Evolutionary conservation across 2,797 vertebrate genomes (phyloP).

Genomic region (Coluber constrictor): DNA sequence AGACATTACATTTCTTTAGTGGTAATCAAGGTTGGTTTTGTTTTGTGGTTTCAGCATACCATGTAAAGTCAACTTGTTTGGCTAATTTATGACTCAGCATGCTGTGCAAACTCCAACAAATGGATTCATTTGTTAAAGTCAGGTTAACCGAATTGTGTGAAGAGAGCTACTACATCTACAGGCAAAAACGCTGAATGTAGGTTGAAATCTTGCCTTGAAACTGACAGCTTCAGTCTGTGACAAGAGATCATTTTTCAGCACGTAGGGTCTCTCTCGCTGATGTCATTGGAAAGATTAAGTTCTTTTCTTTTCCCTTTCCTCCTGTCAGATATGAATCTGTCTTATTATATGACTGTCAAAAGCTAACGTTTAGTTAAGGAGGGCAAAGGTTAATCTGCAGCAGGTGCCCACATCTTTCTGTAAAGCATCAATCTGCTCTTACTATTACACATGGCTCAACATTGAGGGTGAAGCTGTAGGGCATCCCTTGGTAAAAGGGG

Average conservation of each 20-base stretch:
- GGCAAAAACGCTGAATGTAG: background rate
- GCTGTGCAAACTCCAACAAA: background rate
- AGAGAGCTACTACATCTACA: background rate
- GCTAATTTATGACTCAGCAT: background rate
- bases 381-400: constrained; percentile 71
- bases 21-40: background rate
- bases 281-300: constrained; percentile 19
- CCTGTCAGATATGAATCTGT: constrained; percentile 57
- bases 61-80: background rate
- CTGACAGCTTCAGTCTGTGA: background rate
- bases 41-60: background rate
- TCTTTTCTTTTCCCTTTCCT: constrained; percentile 27
- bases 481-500: background rate
- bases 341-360: constrained; percentile 65
- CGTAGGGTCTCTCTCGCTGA: constrained; percentile 35
- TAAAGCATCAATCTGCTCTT: constrained; percentile 22
- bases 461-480: constrained; percentile 16
- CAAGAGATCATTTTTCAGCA: constrained; percentile 13
- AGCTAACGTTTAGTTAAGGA: constrained; percentile 68
- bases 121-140: background rate
- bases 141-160: background rate
- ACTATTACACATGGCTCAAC: background rate
- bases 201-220: background rate
- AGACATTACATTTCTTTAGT: background rate
- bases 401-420: constrained; percentile 59